Conservation (phyloP, 1,140 invertebrate genomes). For the Scaptomyza pallida region DNA sequence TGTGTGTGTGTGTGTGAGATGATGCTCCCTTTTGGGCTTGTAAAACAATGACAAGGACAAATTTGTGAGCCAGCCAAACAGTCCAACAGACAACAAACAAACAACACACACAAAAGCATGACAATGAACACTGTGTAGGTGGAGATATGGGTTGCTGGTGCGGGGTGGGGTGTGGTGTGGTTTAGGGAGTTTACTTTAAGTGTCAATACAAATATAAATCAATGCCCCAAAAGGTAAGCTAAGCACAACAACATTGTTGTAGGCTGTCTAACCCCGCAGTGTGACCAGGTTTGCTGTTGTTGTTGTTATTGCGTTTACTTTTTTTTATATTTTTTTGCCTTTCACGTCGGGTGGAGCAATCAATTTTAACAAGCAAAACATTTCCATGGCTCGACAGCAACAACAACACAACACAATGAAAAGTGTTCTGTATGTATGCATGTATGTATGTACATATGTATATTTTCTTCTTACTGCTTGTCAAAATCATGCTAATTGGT, state of each 20-base stretch:
- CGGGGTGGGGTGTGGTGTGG: background rate
- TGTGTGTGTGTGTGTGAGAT: too few species aligned
- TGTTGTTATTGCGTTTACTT: background rate
- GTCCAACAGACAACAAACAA: conserved; percentile 18
- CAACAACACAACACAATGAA: too few species aligned
- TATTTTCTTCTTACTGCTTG: background rate
- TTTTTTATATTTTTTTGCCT: too few species aligned
- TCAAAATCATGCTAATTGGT: conserved; percentile 15
- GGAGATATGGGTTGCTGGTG: too few species aligned
- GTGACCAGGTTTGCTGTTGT: conserved; percentile 3
- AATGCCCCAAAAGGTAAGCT: conserved; percentile 64
- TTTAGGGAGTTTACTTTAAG: conserved; percentile 22
- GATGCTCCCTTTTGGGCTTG: conserved; percentile 49
- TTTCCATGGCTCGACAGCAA: background rate
- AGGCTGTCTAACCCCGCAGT: conserved; percentile 24
- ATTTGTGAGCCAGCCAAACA: conserved; percentile 64
- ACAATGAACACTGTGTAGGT: conserved; percentile 7
- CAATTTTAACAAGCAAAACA: conserved; percentile 67
- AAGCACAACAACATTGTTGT: conserved; percentile 26
- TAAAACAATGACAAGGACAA: conserved; percentile 75
- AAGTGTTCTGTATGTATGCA: background rate
- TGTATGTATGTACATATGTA: conserved; percentile 8
- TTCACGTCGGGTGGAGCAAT: conserved; percentile 36
- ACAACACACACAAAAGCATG: background rate
- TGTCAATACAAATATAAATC: conserved; percentile 78